These are phyloP conservation scores for Gobiocypris rarus DNA, from an alignment of 2,113 vertebrate genomes.

Conservation along the genomic window DNA sequence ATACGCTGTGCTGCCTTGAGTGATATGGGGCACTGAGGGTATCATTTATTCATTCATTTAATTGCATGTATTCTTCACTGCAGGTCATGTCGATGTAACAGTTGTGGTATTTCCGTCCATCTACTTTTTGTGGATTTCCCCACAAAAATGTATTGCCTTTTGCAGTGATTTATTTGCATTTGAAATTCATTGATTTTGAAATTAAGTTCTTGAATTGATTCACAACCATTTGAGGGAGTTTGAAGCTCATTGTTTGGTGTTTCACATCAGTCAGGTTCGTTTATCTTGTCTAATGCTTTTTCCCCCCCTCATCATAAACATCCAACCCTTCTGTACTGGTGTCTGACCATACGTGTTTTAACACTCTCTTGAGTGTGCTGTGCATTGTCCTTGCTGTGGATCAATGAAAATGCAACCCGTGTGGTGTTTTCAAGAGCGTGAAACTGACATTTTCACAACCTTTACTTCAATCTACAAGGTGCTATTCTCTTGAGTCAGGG, in stretches of 20 bases:
- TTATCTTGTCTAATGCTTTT: slow-evolving; percentile 3
- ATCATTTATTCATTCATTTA: slow-evolving; percentile 55
- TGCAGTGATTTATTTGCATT: neutral
- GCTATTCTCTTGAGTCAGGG: slow-evolving; percentile 4
- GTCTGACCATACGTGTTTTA: slow-evolving; percentile 17
- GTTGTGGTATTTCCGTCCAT: neutral
- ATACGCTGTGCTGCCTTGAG: slow-evolving; percentile 43
- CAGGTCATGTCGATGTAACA: slow-evolving; percentile 41
- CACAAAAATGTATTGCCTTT: neutral
- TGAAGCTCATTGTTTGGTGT: neutral
- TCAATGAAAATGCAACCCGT: slow-evolving; percentile 21
- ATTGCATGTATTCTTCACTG: slow-evolving; percentile 36
- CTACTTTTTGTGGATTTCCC: neutral
- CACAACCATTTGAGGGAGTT: neutral
- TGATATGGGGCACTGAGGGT: slow-evolving; percentile 27
- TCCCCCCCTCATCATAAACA: neutral
- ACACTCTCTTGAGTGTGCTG: neutral
- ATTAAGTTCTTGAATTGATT: neutral
- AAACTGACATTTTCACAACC: slow-evolving; percentile 51
- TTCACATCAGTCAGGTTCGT: neutral
- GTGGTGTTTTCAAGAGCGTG: slow-evolving; percentile 31
- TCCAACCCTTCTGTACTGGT: neutral
- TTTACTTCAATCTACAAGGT: slow-evolving; percentile 40
- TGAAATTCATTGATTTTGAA: neutral
- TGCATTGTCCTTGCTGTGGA: slow-evolving; percentile 29